A percentile compares a stretch with the other conserved stretches of the same genome.
phyloP scores from a whole-genome alignment of 2,888 invertebrate species.

The Lapara coniferarum region DNA sequence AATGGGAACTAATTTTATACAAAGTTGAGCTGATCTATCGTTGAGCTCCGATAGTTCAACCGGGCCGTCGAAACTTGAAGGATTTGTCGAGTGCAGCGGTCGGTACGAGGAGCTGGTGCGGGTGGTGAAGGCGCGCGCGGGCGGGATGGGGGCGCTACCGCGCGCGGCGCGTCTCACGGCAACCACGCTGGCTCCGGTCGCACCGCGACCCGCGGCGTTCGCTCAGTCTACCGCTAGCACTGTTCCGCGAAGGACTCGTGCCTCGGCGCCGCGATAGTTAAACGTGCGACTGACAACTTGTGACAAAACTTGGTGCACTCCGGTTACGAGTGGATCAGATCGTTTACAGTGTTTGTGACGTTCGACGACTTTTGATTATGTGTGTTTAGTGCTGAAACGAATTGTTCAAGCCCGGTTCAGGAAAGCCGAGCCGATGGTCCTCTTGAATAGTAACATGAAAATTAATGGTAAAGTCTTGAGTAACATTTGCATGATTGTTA shows the following conservation, averaged over 20 bases:
- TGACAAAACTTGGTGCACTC: slow-evolving; percentile 68
- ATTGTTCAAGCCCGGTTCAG: slow-evolving; percentile 52
- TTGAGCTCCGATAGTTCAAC: slow-evolving; percentile 64
- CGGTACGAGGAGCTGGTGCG: slow-evolving; percentile 46
- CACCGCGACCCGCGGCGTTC: slow-evolving; percentile 40
- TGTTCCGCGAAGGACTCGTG: slow-evolving; percentile 49
- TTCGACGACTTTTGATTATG: slow-evolving; percentile 60
- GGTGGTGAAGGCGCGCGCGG: slow-evolving; percentile 58
- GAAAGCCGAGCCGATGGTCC: slow-evolving; percentile 76
- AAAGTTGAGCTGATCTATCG: slow-evolving; percentile 65
- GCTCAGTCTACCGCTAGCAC: slow-evolving; percentile 62
- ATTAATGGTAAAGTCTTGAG: slow-evolving; percentile 76
- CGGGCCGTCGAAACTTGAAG: slow-evolving; percentile 60
- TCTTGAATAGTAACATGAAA: slow-evolving; percentile 82
- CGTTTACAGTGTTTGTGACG: slow-evolving; percentile 77
- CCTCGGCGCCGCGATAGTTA: slow-evolving; percentile 34
- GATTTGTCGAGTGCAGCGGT: slow-evolving; percentile 68
- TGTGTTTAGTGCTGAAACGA: slow-evolving; percentile 59
- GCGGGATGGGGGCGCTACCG: slow-evolving; percentile 56
- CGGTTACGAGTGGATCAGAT: slow-evolving; percentile 64
- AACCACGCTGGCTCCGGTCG: slow-evolving; percentile 44
- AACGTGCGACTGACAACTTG: slow-evolving; percentile 59
- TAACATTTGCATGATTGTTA: slow-evolving; percentile 67
- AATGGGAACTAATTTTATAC: slow-evolving; percentile 67
- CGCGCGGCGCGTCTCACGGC: slow-evolving; percentile 57